These are phyloP conservation scores for Tanypteryx hageni DNA, from an alignment of 2,888 invertebrate genomes.

Conservation along the genomic window DNA sequence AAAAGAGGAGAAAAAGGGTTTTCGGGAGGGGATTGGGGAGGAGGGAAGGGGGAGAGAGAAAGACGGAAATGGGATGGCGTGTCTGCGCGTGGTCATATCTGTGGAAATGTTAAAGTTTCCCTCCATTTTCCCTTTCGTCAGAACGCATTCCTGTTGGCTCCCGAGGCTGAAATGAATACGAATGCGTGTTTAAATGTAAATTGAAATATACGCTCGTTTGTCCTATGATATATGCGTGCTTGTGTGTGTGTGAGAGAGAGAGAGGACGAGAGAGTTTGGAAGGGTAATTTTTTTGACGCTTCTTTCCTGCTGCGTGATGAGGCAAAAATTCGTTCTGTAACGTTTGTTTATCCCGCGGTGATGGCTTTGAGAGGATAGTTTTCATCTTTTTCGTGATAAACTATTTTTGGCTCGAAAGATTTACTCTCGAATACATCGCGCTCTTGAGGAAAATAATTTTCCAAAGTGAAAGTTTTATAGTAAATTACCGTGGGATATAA, in stretches of 20 bases:
- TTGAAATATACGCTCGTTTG: neutral
- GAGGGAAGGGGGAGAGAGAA: neutral
- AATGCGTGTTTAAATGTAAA: neutral
- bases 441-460: too few species aligned
- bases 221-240: neutral
- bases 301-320: neutral
- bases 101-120: constrained; percentile 5
- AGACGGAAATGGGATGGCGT: neutral
- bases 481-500: neutral
- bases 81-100: neutral
- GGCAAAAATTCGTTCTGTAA: neutral
- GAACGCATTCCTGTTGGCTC: neutral
- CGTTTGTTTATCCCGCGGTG: too few species aligned
- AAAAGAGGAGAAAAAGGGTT: neutral
- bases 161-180: neutral
- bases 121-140: neutral
- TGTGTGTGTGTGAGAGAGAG: neutral
- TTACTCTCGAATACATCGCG: too few species aligned
- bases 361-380: too few species aligned
- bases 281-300: neutral
- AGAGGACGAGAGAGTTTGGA: neutral
- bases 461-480: neutral
- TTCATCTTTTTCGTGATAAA: too few species aligned
- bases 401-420: too few species aligned
- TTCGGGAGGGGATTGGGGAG: neutral